phyloP scores from a whole-genome alignment of 2,113 vertebrate genomes.

The Hiodon alosoides region DNA sequence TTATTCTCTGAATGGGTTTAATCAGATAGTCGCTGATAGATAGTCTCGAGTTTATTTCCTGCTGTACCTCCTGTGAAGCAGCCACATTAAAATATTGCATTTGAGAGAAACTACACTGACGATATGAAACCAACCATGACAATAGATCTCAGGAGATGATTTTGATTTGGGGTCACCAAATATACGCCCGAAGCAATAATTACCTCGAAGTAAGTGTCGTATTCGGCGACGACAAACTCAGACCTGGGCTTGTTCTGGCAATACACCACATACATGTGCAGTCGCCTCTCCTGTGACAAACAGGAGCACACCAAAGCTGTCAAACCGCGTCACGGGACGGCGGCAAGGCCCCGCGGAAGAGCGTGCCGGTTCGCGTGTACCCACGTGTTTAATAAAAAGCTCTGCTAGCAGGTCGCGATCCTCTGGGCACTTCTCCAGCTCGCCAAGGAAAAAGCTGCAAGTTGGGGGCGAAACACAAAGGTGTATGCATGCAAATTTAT shows the following conservation, averaged over 20 bases:
- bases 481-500: too few relatives aligned
- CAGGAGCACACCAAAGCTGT: not conserved
- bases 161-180: too few relatives aligned
- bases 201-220: slow-evolving; percentile 92
- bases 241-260: slow-evolving; percentile 97
- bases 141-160: not conserved
- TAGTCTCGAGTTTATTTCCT: slow-evolving; percentile 88
- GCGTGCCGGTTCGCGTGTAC: slow-evolving; percentile 35
- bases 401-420: slow-evolving; percentile 88
- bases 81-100: not conserved
- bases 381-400: slow-evolving; percentile 96
- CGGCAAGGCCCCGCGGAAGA: not conserved
- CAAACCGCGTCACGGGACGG: not conserved
- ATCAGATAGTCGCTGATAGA: slow-evolving; percentile 93
- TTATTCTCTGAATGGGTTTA: slow-evolving; percentile 98
- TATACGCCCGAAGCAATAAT: slow-evolving; percentile 13
- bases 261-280: slow-evolving; percentile 96
- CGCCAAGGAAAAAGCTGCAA: slow-evolving; percentile 86
- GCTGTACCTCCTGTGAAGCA: slow-evolving; percentile 81
- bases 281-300: slow-evolving; percentile 74
- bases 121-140: too few relatives aligned
- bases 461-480: slow-evolving; percentile 4
- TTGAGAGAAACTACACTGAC: not conserved
- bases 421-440: slow-evolving; percentile 90
- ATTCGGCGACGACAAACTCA: slow-evolving; percentile 92